Evolutionary conservation across 2,113 vertebrate species (phyloP), one percentile per base, ranked within the genome.

Genomic region (Hypomesus transpacificus): DNA sequence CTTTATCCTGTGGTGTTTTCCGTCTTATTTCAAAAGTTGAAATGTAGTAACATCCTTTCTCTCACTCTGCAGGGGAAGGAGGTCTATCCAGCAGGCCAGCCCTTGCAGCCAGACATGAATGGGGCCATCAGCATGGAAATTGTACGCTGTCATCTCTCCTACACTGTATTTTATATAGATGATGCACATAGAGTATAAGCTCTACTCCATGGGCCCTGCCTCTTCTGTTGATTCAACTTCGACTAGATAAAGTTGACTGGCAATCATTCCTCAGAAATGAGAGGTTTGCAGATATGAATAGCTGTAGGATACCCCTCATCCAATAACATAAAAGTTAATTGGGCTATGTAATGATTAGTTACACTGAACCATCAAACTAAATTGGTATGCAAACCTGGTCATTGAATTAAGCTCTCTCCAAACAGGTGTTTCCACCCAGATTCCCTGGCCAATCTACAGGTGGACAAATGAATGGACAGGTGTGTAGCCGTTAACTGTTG

Each of bases 81-180:
- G 16, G 70, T 75, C 52, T 80, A 79, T 18, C 18, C 77, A 34
- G 62, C 62, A 50, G 71, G 51, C 26, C 86, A 58, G 34, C n/a
- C 73, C n/a, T 76, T 84, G 66, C 86, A 80, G 9, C 67, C 78
- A 64, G 88, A 58, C 59, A 0, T 84, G 28, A 73, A 79, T 18
- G 81, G 83, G 2, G 89, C 81, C 56, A 80, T 92, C 82, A 93
- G 91, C 57, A 81, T 92, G 81, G 91, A 92, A 69, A 78, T 91
- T 1, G 92, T 92, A 89, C 0, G 87, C 79, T 54, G 46, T 16
- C 17, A 20, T 56, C 13, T 39, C 4, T 50, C 20, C 39, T 26
- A 24, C 69, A 51, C 57, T 11, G 16, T 56, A 51, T 69, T 13
- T 39, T 18, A 26, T 46, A 14, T 6, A 58, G 20, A 58, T 52